Percentiles rank a stretch among this genome's conserved stretches.
phyloP scores from a whole-genome alignment of 2,797 vertebrate species.

The Fringilla coelebs region DNA sequence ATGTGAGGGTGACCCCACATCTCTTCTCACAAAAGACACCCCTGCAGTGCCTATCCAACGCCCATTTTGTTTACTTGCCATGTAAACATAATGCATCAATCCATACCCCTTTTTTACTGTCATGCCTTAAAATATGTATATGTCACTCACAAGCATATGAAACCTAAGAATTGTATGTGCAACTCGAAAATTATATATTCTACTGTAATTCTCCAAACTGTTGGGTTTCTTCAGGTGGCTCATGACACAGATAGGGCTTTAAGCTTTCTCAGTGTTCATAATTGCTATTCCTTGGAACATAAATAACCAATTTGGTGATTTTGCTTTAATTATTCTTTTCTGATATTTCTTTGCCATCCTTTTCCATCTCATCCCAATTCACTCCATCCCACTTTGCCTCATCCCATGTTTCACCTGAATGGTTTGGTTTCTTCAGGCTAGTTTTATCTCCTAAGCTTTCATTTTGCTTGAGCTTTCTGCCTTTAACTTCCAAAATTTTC shows the following conservation, averaged over 20 bases:
- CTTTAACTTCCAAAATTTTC: not conserved
- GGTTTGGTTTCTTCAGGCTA: not conserved
- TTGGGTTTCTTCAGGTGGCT: not conserved
- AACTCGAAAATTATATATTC: not conserved
- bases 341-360: not conserved
- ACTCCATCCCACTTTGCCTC: not conserved
- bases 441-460: not conserved
- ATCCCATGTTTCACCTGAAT: not conserved
- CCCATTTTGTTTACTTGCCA: not conserved
- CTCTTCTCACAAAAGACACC: not conserved
- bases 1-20: not conserved
- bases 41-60: not conserved
- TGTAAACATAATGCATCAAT: not conserved
- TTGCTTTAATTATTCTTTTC: not conserved
- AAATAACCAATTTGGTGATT: not conserved
- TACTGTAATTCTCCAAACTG: not conserved
- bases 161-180: not conserved
- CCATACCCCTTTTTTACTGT: not conserved
- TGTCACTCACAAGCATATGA: not conserved
- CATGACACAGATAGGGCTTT: not conserved
- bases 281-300: not conserved
- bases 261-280: not conserved
- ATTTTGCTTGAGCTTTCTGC: not conserved
- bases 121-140: not conserved
- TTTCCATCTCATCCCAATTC: not conserved